Conservation (phyloP, 2,888 invertebrate species). For the Anoncus sp. region DNA sequence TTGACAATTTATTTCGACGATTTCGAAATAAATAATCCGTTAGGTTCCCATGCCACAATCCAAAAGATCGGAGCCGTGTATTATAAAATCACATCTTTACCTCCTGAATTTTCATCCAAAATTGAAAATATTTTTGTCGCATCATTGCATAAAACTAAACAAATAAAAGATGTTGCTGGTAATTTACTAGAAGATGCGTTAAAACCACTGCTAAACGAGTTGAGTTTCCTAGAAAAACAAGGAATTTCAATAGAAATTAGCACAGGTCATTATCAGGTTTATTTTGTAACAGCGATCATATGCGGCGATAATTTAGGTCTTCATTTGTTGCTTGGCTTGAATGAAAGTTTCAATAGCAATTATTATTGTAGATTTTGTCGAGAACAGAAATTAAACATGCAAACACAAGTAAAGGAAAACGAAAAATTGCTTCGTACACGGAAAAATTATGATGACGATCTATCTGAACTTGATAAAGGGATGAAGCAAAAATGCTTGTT, state of each 20-base stretch:
- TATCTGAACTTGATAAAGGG: conserved; percentile 34
- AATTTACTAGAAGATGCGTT: conserved; percentile 44
- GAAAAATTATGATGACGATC: conserved; percentile 44
- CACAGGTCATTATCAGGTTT: conserved; percentile 39
- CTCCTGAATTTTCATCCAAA: conserved; percentile 42
- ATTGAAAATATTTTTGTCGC: conserved; percentile 58
- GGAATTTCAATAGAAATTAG: conserved; percentile 56
- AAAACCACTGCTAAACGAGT: conserved; percentile 48
- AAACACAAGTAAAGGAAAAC: conserved; percentile 36
- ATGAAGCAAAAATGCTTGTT: conserved; percentile 40
- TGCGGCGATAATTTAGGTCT: conserved; percentile 64
- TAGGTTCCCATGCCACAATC: conserved; percentile 50
- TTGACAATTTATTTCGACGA: conserved; percentile 52
- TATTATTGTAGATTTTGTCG: conserved; percentile 60
- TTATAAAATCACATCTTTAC: conserved; percentile 53
- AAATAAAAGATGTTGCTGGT: conserved; percentile 4
- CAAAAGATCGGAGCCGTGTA: conserved; percentile 57
- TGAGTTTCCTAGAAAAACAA: conserved; percentile 52
- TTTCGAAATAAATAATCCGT: conserved; percentile 56
- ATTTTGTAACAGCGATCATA: conserved; percentile 57
- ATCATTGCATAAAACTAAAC: conserved; percentile 28
- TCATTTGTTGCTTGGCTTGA: conserved; percentile 59
- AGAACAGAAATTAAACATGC: conserved; percentile 33
- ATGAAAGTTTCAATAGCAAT: conserved; percentile 60
- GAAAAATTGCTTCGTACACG: conserved; percentile 30